A percentile compares a stretch with the other conserved stretches of the same genome.
Evolutionary conservation across 2,113 vertebrate species (phyloP).

Genomic region (Petrocephalus microphthalmus): DNA sequence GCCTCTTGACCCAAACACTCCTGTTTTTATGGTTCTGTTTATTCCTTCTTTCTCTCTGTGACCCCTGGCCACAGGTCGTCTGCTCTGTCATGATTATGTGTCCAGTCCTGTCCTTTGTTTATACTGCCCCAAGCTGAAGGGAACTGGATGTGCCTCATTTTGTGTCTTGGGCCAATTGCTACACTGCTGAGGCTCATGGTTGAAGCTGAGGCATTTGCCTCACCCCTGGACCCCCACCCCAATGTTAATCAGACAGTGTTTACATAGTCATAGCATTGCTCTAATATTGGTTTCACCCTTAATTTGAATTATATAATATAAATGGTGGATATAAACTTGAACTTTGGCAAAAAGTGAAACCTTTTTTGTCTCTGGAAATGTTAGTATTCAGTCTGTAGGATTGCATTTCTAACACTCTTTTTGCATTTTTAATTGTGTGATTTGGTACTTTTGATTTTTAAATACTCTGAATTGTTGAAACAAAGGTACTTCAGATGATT

Average conservation of each 20-base stretch:
- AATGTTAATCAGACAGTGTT: background rate
- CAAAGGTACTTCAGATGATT: conserved; percentile 32
- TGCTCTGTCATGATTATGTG: background rate
- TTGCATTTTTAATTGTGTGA: conserved; percentile 28
- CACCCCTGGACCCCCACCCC: background rate
- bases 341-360: background rate
- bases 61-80: background rate
- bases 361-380: background rate
- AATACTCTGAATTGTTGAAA: conserved; percentile 10
- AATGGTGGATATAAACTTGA: background rate
- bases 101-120: background rate
- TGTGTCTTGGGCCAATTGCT: background rate
- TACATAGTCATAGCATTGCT: background rate
- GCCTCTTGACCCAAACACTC: conserved; percentile 9
- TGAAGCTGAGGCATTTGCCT: background rate
- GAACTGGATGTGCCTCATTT: background rate
- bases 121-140: background rate
- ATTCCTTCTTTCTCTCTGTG: background rate
- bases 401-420: conserved; percentile 29
- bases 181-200: background rate
- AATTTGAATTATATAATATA: background rate
- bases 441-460: conserved; percentile 19
- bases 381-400: background rate
- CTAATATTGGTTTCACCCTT: background rate
- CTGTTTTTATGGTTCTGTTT: background rate